Conservation (phyloP, 2,113 vertebrate species). For the Eurypyga helias region DNA sequence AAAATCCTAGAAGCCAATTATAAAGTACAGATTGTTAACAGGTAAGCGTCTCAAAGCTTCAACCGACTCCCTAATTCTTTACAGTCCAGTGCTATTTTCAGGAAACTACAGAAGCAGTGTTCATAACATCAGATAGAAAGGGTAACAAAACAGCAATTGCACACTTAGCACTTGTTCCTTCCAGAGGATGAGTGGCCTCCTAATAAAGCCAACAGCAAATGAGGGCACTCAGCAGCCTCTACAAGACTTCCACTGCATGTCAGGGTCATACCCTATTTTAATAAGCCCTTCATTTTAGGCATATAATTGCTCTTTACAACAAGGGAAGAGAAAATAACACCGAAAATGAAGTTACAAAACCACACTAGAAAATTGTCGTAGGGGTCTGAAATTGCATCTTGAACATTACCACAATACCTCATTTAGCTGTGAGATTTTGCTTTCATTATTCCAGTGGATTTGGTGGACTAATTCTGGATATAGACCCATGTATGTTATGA, state of each 20-base stretch:
- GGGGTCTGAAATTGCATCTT: not conserved
- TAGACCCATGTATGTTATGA: not conserved
- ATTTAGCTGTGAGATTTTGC: not conserved
- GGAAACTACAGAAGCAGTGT: not conserved
- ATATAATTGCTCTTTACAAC: not conserved
- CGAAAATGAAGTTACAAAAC: not conserved
- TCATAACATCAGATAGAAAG: not conserved
- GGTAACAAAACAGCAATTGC: not conserved
- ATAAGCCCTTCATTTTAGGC: not conserved
- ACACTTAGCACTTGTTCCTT: not conserved
- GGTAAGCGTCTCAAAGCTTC: not conserved
- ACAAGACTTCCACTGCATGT: rapidly evolving
- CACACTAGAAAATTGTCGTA: not conserved
- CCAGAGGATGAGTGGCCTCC: not conserved
- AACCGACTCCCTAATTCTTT: not conserved
- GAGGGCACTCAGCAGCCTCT: not conserved
- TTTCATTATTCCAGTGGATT: not conserved
- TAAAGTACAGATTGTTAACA: not conserved
- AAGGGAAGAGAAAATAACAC: not conserved
- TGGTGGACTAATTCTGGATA: not conserved
- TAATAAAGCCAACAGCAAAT: not conserved
- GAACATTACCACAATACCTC: not conserved
- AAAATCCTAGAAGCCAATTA: not conserved
- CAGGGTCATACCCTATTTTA: not conserved
- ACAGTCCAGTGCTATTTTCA: not conserved